Evolutionary conservation across 2,113 vertebrate species (phyloP).

Genomic region (Ascaphus truei): DNA sequence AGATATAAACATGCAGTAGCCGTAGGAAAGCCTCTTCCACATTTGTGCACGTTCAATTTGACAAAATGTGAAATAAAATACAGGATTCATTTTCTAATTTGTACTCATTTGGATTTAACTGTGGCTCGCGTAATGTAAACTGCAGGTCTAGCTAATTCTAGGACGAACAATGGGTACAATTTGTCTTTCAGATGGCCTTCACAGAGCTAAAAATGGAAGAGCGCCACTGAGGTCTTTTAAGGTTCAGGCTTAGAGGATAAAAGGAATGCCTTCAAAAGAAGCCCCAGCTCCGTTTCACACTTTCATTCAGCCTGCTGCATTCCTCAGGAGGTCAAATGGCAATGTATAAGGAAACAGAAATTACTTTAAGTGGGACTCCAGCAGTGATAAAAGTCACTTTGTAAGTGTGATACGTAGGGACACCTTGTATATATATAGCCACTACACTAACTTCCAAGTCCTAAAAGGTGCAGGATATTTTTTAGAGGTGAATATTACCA

Average conservation of each 20-base stretch:
- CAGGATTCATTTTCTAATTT: no score
- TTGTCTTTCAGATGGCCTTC: not conserved
- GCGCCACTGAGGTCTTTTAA: conserved; percentile 15
- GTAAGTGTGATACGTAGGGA: not conserved
- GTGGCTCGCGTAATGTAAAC: not conserved
- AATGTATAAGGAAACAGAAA: not conserved
- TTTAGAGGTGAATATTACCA: no score
- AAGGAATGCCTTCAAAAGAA: conserved; percentile 31
- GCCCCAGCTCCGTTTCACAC: not conserved
- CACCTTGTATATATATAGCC: no score
- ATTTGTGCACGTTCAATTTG: no score
- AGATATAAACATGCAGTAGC: no score
- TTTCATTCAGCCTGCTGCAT: not conserved
- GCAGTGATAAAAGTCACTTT: conserved; percentile 4
- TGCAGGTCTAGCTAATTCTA: not conserved
- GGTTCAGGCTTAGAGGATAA: conserved; percentile 29
- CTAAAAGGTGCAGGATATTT: no score
- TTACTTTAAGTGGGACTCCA: not conserved
- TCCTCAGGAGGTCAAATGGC: not conserved
- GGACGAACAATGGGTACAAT: not conserved
- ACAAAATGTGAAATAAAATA: not conserved
- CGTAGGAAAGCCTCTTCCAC: no score
- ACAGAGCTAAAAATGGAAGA: not conserved
- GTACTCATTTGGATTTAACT: no score
- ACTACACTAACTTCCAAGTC: no score